phyloP scores from a whole-genome alignment of 1,140 invertebrate genomes.

The Drosophila saltans region DNA sequence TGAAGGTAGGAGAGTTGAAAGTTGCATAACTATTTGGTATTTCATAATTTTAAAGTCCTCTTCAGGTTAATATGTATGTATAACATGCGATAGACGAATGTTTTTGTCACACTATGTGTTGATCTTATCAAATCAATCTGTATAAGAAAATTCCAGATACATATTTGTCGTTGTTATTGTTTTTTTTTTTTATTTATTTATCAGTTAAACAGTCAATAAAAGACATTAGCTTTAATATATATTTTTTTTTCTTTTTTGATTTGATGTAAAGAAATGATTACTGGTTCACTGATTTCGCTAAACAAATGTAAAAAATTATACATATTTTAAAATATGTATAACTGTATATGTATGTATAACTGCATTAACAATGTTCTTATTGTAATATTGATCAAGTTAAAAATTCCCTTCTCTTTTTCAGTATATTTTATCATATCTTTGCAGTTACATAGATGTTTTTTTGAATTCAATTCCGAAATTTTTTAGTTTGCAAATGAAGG shows the following conservation, averaged over 20 bases:
- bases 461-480: neutral
- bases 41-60: conserved; percentile 5
- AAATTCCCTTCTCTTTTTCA: too few species aligned
- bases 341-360: too few species aligned
- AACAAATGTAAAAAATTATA: too few species aligned
- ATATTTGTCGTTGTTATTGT: neutral
- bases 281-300: too few species aligned
- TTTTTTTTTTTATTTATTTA: neutral
- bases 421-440: too few species aligned
- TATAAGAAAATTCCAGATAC: neutral
- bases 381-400: too few species aligned
- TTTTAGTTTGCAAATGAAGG: neutral
- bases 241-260: too few species aligned
- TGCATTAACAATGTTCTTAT: too few species aligned
- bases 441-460: too few species aligned
- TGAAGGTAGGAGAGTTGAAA: neutral
- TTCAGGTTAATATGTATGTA: neutral
- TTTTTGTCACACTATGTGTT: neutral
- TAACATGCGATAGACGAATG: neutral
- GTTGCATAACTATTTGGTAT: conserved; percentile 3
- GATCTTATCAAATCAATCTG: neutral
- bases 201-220: neutral
- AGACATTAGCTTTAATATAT: too few species aligned
- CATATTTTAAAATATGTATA: too few species aligned
- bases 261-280: too few species aligned